Evolutionary conservation across 2,113 vertebrate genomes (phyloP), one percentile per base, ranked within the genome.

Genomic region (Clarias batrachus): DNA sequence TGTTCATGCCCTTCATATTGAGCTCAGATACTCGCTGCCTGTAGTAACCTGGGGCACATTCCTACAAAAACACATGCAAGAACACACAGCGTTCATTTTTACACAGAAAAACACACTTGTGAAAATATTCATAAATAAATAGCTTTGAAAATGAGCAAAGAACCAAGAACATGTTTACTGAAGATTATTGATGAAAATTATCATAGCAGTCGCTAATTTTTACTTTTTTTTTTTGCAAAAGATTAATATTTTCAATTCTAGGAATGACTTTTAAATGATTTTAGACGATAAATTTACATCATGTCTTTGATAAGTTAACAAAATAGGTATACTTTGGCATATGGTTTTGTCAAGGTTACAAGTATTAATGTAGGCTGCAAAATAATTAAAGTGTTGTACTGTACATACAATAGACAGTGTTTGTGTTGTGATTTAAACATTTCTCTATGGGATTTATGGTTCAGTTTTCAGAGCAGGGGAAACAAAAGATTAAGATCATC

Each of bases 1-100:
- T 89, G 10, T 79, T 65, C 13, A 83, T 85, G 13, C 88, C 93
- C 82, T 86, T 92, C 52, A 89, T 73, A 59, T 81, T 1, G 0
- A 92, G 56, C n/a, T 95, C 94, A 0, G 86, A 91, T 33, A 93
- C 88, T 11, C 93, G 94, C 84, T 95, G 92, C 65, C 95, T 95
- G 91, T 95, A 95, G 90, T 95, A 97, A 4, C 98, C 98, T 19
- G 94, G 86, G 41, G 97, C 95, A 90, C 98, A 99, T 76, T 93
- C 94, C 97, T 99, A n/a, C 63, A 84, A 83, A 59, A 84, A 85
- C 14, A 86, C 66, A 83, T 13, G 12, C 63, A 84, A 52, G 27
- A 3, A 79, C 1, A 12, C 19, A 77, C 83, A 62, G 48, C 62
- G 60, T 48, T 65, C 65, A 63, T 25, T 54, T 33, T n/a, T 3